Conservation (phyloP, 2,888 invertebrate genomes). For the Exocentrus adspersus region DNA sequence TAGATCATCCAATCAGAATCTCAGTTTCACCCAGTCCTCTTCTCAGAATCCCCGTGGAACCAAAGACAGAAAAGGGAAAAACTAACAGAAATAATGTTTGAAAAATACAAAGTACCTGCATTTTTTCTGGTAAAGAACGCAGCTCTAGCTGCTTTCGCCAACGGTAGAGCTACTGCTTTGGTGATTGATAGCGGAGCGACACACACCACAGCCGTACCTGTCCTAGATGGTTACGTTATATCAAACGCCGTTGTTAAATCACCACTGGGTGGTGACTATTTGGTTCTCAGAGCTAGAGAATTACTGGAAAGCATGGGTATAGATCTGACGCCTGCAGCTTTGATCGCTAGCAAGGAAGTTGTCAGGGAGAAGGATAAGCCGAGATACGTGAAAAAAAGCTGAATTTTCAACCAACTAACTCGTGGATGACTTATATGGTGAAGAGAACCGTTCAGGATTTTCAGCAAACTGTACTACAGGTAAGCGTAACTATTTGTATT, state of each 20-base stretch:
- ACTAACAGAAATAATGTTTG: slow-evolving; percentile 96
- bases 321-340: slow-evolving; percentile 69
- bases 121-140: slow-evolving; percentile 98
- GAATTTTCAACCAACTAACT: slow-evolving; percentile 84
- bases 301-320: slow-evolving; percentile 67
- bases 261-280: slow-evolving; percentile 95
- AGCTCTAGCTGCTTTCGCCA: slow-evolving; percentile 96
- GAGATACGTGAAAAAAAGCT: slow-evolving; percentile 81
- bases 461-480: slow-evolving; percentile 75
- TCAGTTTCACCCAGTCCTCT: slow-evolving; percentile 94
- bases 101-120: slow-evolving; percentile 98
- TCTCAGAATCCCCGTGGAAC: slow-evolving; percentile 99
- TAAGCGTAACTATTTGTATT: too few relatives aligned
- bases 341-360: slow-evolving; percentile 83
- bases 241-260: slow-evolving; percentile 95
- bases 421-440: slow-evolving; percentile 97
- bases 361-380: slow-evolving; percentile 91
- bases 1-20: slow-evolving; percentile 92
- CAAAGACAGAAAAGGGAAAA: slow-evolving; percentile 91
- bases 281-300: slow-evolving; percentile 77
- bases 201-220: slow-evolving; percentile 97
- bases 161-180: slow-evolving; percentile 84
- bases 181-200: slow-evolving; percentile 74
- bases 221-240: slow-evolving; percentile 91
- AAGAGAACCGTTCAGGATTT: slow-evolving; percentile 84